Evolutionary conservation across 1,140 invertebrate species (phyloP), one percentile per base, ranked within the genome.

Genomic region (Eriosoma lanigerum): DNA sequence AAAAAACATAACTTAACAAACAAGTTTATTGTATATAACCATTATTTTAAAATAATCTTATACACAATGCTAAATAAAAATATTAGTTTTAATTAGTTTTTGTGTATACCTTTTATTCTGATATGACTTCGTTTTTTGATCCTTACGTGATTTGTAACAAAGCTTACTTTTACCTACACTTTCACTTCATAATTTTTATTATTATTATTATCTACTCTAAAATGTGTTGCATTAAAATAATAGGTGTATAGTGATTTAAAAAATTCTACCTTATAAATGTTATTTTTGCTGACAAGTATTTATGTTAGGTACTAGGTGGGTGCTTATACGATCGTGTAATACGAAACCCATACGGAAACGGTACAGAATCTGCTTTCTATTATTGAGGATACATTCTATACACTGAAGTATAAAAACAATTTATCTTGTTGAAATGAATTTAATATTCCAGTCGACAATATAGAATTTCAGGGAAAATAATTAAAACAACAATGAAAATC

Each of bases 261-360:
- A 46, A 68, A 46, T 68, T 68, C 15, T 15, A 19, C 32, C 9
- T 64, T 10, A 15, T 46, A 24, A 6, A 68, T 46, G 48, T 50
- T 70, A 19, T 26, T 15, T 3, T 15, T 32, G 13, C 64, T 0
- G 24, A 10, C 8, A 70, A 44, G 17, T 9, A n/a, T 24, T 10
- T 68, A 24, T 19, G n/a, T 26, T 68, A 24, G 32, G n/a, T 26
- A 26, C 5, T 3, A 3, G 9, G 52, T 21, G 24, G 17, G 17
- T 60, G 26, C 58, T 60, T 13, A n/a, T 19, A 70, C 46, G 24
- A 9, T 48, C 46, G 24, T 70, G 66, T 50, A 70, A 70, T 70
- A 70, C 13, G 66, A 70, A 48, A 70, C 66, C 17, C 17, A 50
- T 26, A 70, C 17, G 24, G 24, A 44, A 66, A 66, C 32, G 44